Base-by-base conservation (phyloP, 2,888 invertebrate genomes). In the Habroteleia sp. region DNA sequence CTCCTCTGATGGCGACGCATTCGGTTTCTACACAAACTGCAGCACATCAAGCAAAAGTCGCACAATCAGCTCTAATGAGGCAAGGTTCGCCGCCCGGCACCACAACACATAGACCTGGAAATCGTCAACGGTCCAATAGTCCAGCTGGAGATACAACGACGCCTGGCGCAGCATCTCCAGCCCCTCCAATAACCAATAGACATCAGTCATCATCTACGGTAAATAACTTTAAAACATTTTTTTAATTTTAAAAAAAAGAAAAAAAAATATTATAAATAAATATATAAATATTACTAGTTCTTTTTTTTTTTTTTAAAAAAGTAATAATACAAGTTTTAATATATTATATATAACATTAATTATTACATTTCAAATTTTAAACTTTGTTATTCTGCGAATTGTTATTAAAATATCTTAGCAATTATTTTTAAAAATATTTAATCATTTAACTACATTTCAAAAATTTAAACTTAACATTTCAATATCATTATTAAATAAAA, bases 11-110 rank as follows among this genome's bases (percentile, higher is more conserved):
- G 86, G 87, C 85, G 13, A 90, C 93, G 75, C 93, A 94, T 85
- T 94, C 94, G 0, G 94, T 94, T 58, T 94, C 94, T 0, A 94
- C 94, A 13, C 94, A 94, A 88, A 94, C 95, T 8, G 91, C 93
- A 2, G 84, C 80, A 0, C 85, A 84, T 71, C 87, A 86, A 41
- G 80, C 82, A 3, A 87, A 84, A 27, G 74, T 86, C 72, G 83
- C 87, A 85, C 91, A 79, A 81, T 90, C 78, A 78, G 89, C 81
- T 5, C 81, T 88, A 66, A 87, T 84, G 83, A 82, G 87, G 16
- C 88, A 83, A 1, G 91, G 92, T 13, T 93, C 93, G 85, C 95
- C 95, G 3, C 95, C 95, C 0, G 96, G 96, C 83, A 96, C 96
- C 0, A 96, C 96, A 0, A 96, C 96, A 0, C 94, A 94, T 83